Conservation (phyloP, 2,113 vertebrate genomes). For the rat (Rattus norvegicus) region GRCr8 NC_086020.1:59578501-59579000, state of each 20-base stretch:
- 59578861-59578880: neutral
- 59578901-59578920: neutral
- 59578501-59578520: neutral
- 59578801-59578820: conserved; percentile 4
- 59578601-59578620: neutral
- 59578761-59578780: neutral
- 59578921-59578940: neutral
- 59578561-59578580: neutral
- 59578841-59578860: neutral
- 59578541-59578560: conserved; percentile 1
- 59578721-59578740: neutral
- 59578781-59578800: neutral
- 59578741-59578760: neutral
- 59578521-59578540: neutral
- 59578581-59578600: neutral
- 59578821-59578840: neutral
- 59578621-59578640: neutral
- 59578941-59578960: neutral
- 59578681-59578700: neutral
- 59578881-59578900: neutral
- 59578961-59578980: neutral
- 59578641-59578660: neutral
- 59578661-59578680: conserved; percentile 24
- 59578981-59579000: neutral
- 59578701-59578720: neutral